Conservation (phyloP, 2,113 vertebrate species). For the Alligator sinensis region DNA sequence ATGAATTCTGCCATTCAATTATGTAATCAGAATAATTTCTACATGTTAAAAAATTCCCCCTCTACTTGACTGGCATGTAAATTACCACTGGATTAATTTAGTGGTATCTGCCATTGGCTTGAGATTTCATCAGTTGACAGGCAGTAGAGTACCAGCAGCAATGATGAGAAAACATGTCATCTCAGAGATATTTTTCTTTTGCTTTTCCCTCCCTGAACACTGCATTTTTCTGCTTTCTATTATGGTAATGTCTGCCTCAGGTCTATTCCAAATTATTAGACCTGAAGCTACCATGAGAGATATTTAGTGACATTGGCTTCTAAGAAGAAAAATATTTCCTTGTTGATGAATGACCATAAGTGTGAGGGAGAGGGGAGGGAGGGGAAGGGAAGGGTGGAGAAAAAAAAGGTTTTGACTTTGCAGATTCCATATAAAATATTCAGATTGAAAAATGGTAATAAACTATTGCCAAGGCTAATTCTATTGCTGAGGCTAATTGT, state of each 20-base stretch:
- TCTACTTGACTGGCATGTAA: constrained; percentile 58
- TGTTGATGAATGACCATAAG: not conserved
- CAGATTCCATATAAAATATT: not conserved
- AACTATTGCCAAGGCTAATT: not conserved
- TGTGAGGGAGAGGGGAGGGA: not conserved
- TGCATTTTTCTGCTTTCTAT: constrained; percentile 14
- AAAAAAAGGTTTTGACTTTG: not conserved
- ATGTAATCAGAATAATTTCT: constrained; percentile 60
- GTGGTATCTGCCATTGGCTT: constrained; percentile 5
- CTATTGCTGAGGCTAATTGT: not conserved
- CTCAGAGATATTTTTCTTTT: not conserved
- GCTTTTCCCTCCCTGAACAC: not conserved
- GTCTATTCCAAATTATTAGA: not conserved
- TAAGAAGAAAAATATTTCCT: not conserved
- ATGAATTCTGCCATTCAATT: constrained; percentile 70
- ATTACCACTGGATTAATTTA: constrained; percentile 58
- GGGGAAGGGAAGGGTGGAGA: not conserved
- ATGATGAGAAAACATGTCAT: constrained; percentile 37
- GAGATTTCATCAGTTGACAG: constrained; percentile 49
- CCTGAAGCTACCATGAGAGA: not conserved
- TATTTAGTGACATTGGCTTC: not conserved
- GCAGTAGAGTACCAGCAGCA: not conserved
- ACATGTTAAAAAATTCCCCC: constrained; percentile 42
- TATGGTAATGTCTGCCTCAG: not conserved
- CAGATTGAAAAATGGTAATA: not conserved